Evolutionary conservation across 2,888 invertebrate species (phyloP).

Genomic region (Criorhina ranunculi): DNA sequence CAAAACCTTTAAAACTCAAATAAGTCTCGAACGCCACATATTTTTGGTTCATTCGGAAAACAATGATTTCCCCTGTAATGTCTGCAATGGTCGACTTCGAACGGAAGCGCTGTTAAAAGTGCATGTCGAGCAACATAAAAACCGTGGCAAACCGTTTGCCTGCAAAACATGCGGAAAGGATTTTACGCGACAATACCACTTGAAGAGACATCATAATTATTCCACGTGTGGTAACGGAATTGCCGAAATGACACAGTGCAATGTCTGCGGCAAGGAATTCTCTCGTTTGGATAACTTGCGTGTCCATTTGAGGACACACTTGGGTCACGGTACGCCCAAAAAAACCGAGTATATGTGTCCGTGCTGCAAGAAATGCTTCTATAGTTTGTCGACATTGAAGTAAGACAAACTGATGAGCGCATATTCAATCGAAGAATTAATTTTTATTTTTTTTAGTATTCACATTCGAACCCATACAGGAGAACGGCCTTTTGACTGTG

Average conservation of each 20-base stretch:
- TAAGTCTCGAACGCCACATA: conserved; percentile 88
- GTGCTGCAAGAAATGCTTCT: conserved; percentile 88
- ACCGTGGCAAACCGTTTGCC: conserved; percentile 86
- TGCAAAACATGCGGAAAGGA: conserved; percentile 89
- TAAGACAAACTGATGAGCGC: background rate
- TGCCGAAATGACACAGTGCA: conserved; percentile 82
- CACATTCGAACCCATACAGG: conserved; percentile 89
- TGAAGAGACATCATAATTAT: conserved; percentile 85
- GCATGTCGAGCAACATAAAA: conserved; percentile 88
- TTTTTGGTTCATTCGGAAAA: conserved; percentile 89
- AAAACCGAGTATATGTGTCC: conserved; percentile 87
- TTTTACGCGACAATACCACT: conserved; percentile 91
- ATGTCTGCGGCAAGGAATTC: conserved; percentile 84
- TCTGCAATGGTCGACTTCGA: conserved; percentile 89
- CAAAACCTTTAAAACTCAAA: conserved; percentile 89
- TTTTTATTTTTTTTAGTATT: conserved; percentile 83
- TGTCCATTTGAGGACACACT: conserved; percentile 89
- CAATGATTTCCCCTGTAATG: conserved; percentile 87
- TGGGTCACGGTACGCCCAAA: conserved; percentile 86
- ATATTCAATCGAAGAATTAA: background rate
- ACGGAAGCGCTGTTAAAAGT: conserved; percentile 87
- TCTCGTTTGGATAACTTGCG: conserved; percentile 89
- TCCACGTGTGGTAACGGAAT: conserved; percentile 82
- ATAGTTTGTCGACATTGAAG: conserved; percentile 86
- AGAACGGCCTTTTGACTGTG: conserved; percentile 89